Conservation (phyloP, 2,113 vertebrate species). For the Thermophis baileyi region DNA sequence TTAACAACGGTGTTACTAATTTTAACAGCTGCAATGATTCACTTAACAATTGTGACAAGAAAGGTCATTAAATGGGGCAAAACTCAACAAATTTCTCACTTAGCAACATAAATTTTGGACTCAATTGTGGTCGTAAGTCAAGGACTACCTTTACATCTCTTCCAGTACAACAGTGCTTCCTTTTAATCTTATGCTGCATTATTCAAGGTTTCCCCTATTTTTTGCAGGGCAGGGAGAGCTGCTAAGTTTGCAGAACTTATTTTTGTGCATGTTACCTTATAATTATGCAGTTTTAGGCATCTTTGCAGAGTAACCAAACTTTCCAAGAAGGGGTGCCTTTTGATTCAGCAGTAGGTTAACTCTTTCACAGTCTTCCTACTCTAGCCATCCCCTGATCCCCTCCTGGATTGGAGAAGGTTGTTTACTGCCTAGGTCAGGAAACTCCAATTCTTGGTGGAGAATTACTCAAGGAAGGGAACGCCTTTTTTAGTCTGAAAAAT, state of each 20-base stretch:
- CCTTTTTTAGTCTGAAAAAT: neutral
- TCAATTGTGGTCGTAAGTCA: no score
- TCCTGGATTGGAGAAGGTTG: neutral
- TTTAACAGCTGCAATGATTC: no score
- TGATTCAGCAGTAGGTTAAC: neutral
- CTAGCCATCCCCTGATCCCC: neutral
- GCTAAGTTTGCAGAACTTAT: neutral
- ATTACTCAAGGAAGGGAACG: neutral
- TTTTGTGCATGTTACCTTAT: neutral
- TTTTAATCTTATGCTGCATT: neutral
- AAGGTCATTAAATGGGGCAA: no score
- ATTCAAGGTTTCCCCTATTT: neutral
- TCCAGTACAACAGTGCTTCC: neutral
- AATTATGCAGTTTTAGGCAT: neutral
- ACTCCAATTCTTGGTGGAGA: no score
- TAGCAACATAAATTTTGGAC: no score
- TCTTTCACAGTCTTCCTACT: neutral
- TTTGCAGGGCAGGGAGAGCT: neutral
- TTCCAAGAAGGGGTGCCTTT: neutral
- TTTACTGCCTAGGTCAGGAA: neutral
- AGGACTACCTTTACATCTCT: neutral
- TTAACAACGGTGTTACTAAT: no score
- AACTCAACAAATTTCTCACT: no score
- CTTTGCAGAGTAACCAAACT: neutral
- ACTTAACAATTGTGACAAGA: no score